Conservation (phyloP, 2,888 invertebrate species). For the Onchidella celtica region DNA sequence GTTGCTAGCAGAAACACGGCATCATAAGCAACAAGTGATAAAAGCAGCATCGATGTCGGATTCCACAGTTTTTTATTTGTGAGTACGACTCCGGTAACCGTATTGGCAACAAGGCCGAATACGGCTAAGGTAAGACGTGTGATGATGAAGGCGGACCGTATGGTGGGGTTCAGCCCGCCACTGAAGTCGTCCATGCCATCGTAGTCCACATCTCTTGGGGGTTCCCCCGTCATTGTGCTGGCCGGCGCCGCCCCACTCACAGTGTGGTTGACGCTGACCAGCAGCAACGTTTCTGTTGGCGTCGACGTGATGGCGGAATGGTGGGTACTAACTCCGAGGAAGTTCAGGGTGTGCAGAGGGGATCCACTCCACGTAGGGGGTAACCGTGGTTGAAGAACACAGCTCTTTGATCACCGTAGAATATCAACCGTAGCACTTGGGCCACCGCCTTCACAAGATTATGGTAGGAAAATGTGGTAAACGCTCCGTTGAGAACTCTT, state of each 20-base stretch:
- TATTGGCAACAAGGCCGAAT: slow-evolving; percentile 55
- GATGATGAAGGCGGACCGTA: slow-evolving; percentile 47
- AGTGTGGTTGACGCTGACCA: background rate
- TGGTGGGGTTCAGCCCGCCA: background rate
- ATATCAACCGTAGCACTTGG: too few relatives aligned
- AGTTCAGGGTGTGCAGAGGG: too few relatives aligned
- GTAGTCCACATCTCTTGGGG: background rate
- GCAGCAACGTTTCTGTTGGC: background rate
- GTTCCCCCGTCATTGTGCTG: background rate
- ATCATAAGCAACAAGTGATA: slow-evolving; percentile 56
- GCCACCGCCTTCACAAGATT: too few relatives aligned
- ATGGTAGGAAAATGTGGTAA: too few relatives aligned
- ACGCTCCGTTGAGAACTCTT: too few relatives aligned
- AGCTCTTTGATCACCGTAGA: too few relatives aligned
- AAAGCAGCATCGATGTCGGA: slow-evolving; percentile 55
- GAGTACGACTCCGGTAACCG: slow-evolving; percentile 52
- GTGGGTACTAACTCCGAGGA: too few relatives aligned
- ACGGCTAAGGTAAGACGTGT: slow-evolving; percentile 48
- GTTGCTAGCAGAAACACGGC: slow-evolving; percentile 54
- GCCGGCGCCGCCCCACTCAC: background rate
- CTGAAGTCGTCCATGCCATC: background rate
- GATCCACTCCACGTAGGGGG: too few relatives aligned
- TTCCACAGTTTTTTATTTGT: slow-evolving; percentile 54
- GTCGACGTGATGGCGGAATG: background rate
- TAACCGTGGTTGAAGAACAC: too few relatives aligned